Evolutionary conservation across 2,888 invertebrate genomes (phyloP), one percentile per base, ranked within the genome.

Genomic region (Drosophila monieri): DNA sequence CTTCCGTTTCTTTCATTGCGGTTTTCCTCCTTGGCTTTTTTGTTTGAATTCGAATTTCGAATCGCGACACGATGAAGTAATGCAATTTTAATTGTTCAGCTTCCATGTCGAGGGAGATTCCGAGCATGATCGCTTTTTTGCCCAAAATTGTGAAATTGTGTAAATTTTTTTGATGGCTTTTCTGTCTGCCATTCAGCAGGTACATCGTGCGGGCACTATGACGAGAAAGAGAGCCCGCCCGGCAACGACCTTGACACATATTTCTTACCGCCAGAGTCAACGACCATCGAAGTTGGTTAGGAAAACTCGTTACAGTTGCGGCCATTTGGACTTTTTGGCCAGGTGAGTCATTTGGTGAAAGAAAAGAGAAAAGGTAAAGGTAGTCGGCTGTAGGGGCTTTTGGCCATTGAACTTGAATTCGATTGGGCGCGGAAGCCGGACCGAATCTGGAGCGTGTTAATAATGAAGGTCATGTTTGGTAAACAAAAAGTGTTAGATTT

Each of bases 131-230:
- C 57, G 62, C 65, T 59, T 55, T 67, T 76, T 65, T 62, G 43
- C 15, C 48, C 14, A 51, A 41, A 48, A 55, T 88, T 81, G 85
- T 81, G 80, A 88, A 81, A 81, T 80, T 72, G 44, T 49, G 46
- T 61, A 62, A 62, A 47, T 56, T 56, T 57, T 39, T 39, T 6
- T 57, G 15, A 23, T 41, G 47, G 25, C 43, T 62, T 46, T 15
- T 18, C 23, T 9, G 32, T 27, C 41, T 39, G 64, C 23, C 52
- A 65, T 39, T 46, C 57, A 56, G 59, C 79, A 86, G 86, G 86
- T 85, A 79, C 64, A 35, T 54, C 41, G 61, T 47, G 74, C 67
- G 32, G 43, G 44, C 56, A 51, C 64, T 49, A 47, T 14, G 51
- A 10, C 10, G 69, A 27, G 55, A 69, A 30, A 56, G 65, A 54